Conservation (phyloP, 2,113 vertebrate species). For the Brachyistius frenatus region DNA sequence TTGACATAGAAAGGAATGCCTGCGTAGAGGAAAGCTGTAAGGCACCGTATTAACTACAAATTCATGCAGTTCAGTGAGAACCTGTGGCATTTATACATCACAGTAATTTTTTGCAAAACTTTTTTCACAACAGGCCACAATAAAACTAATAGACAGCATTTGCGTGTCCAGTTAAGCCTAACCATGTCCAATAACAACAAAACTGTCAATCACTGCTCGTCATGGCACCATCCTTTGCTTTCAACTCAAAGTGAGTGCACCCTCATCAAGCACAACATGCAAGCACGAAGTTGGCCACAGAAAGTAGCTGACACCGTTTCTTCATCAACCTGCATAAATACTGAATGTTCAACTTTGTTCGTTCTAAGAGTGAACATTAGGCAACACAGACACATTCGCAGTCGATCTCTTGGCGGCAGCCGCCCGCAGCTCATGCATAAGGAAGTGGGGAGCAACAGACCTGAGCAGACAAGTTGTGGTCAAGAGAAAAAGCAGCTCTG, state of each 20-base stretch:
- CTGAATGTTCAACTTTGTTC: slow-evolving; percentile 58
- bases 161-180: background rate
- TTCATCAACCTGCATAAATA: slow-evolving; percentile 64
- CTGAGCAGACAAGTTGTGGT: slow-evolving; percentile 28
- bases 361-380: slow-evolving; percentile 49
- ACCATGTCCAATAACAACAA: slow-evolving; percentile 8
- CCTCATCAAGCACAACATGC: background rate
- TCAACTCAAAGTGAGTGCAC: slow-evolving; percentile 1
- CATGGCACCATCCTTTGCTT: background rate
- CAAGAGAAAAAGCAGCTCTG: slow-evolving; percentile 11
- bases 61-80: background rate
- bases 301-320: slow-evolving; percentile 57
- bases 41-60: background rate
- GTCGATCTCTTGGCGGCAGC: slow-evolving; percentile 40
- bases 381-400: slow-evolving; percentile 40
- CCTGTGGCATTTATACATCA: background rate
- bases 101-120: background rate
- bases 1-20: too few species aligned
- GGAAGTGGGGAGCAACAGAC: slow-evolving; percentile 31
- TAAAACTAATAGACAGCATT: background rate
- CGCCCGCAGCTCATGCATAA: slow-evolving; percentile 61
- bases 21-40: too few species aligned
- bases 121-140: background rate
- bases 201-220: background rate
- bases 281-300: slow-evolving; percentile 9